These are phyloP conservation scores for Chrysomallon squamiferum DNA, from an alignment of 1,140 invertebrate species.

Conservation along the genomic window DNA sequence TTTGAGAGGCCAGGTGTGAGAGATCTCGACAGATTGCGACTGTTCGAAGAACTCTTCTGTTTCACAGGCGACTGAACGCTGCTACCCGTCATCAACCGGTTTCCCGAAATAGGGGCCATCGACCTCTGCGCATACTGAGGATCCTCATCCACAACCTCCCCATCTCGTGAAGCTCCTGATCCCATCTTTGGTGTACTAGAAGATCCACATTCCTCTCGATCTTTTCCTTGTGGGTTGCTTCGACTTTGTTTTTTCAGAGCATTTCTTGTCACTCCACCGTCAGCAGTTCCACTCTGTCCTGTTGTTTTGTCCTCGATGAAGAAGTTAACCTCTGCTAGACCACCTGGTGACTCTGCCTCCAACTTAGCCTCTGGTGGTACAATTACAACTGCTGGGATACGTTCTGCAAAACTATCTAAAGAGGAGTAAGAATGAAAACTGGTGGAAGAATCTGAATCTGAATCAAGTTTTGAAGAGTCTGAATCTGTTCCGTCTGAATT, in stretches of 20 bases:
- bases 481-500: neutral
- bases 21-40: constrained; percentile 14
- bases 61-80: neutral
- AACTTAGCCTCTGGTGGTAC: too few relatives aligned
- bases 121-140: constrained; percentile 21
- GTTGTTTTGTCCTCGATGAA: neutral
- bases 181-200: constrained; percentile 16
- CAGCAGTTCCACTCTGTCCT: neutral
- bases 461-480: neutral
- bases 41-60: neutral
- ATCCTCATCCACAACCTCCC: constrained; percentile 28
- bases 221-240: too few relatives aligned
- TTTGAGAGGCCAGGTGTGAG: neutral
- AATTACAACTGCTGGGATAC: too few relatives aligned
- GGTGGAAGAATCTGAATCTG: neutral
- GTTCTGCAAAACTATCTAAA: neutral
- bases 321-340: neutral
- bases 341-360: neutral
- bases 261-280: neutral
- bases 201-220: neutral
- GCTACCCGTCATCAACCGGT: neutral
- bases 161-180: constrained; percentile 29
- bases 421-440: constrained; percentile 6
- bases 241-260: neutral
- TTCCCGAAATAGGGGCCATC: constrained; percentile 7